These are phyloP conservation scores for Leuciscus waleckii DNA, from an alignment of 2,797 vertebrate species.

Conservation along the genomic window DNA sequence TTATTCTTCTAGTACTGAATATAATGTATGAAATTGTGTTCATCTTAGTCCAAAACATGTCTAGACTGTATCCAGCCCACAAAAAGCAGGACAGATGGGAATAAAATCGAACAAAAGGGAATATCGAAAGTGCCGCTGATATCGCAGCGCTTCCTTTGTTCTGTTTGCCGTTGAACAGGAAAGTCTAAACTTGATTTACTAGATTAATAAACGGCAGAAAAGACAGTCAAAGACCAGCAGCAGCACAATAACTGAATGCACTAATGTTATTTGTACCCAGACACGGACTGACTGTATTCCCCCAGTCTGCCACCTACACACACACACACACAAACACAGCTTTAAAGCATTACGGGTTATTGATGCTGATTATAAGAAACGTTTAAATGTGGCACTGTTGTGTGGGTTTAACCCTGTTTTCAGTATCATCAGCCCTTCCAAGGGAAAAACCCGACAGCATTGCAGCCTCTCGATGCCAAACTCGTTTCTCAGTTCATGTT, in stretches of 20 bases:
- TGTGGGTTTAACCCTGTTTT: background rate
- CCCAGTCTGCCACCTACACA: slow-evolving; percentile 31
- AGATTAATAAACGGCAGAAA: slow-evolving; percentile 1
- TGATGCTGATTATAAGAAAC: background rate
- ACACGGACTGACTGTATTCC: slow-evolving; percentile 32
- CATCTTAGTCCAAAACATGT: background rate
- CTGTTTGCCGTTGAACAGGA: background rate
- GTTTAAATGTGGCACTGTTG: background rate
- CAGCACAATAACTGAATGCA: slow-evolving; percentile 18
- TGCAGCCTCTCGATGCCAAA: slow-evolving; percentile 6
- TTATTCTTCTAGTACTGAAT: background rate
- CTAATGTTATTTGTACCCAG: slow-evolving; percentile 20
- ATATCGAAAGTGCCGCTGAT: slow-evolving; percentile 37
- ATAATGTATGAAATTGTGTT: background rate
- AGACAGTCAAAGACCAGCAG: background rate
- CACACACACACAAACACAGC: background rate
- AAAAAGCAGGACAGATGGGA: background rate
- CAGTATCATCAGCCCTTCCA: background rate
- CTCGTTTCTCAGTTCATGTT: slow-evolving; percentile 32
- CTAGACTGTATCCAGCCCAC: background rate
- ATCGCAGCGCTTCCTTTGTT: slow-evolving; percentile 26
- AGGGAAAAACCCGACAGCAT: background rate
- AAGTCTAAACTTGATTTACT: background rate
- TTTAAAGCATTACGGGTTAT: slow-evolving; percentile 1
- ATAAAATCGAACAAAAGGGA: background rate